Evolutionary conservation across 2,888 invertebrate genomes (phyloP).

Genomic region (Spisula subtruncata): DNA sequence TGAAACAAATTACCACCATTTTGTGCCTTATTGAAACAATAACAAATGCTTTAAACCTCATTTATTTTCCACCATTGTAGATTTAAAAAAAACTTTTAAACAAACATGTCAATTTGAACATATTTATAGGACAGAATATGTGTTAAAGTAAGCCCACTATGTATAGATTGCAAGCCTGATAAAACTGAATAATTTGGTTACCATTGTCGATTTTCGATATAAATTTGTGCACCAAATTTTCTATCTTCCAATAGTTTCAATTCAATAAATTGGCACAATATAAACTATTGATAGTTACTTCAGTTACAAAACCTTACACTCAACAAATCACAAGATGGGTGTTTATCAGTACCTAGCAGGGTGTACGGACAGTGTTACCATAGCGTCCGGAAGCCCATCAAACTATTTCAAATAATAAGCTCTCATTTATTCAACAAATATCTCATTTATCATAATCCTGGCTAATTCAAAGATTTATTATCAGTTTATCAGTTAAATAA

Average conservation of each 20-base stretch:
- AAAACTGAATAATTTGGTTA: slow-evolving; percentile 12
- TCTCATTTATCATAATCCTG: slow-evolving; percentile 4
- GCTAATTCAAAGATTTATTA: background rate
- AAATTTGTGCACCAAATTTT: background rate
- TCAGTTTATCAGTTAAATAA: background rate
- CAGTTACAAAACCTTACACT: background rate
- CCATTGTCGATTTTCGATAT: background rate
- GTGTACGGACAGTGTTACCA: background rate
- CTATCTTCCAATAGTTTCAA: background rate
- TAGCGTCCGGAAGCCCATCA: background rate
- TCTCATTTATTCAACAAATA: background rate
- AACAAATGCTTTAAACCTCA: slow-evolving; percentile 21
- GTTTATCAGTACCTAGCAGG: background rate
- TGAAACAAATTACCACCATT: background rate
- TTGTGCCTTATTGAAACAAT: background rate
- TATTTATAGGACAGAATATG: background rate
- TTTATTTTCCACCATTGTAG: background rate
- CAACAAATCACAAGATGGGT: background rate
- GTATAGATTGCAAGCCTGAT: background rate
- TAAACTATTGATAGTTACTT: background rate
- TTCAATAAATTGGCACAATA: background rate
- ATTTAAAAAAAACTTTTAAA: background rate
- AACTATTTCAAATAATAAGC: slow-evolving; percentile 18
- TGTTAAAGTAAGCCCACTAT: background rate
- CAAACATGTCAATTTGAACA: background rate